Base-by-base conservation (phyloP, 2,888 invertebrate species). In the Apoda limacodes region DNA sequence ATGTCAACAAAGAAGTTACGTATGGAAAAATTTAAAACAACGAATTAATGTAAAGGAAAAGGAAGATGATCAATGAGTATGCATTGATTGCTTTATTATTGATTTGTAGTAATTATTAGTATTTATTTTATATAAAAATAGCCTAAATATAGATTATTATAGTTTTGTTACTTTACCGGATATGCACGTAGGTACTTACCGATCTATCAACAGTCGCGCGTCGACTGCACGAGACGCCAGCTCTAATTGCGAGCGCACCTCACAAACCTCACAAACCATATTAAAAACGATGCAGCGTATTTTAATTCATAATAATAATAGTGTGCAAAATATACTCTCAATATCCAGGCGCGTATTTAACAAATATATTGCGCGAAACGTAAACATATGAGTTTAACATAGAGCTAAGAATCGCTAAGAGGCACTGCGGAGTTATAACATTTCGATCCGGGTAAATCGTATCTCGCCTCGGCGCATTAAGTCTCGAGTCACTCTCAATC, bases 401-500 rank as follows among this genome's bases (percentile, higher is more conserved):
- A 71, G 57, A 63, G 60, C 34, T 44, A 48, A 43, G 39, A 50
- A 58, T 62, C 31, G 43, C 29, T 36, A 39, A 52, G 53, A 56
- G 31, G 31, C 39, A 45, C 34, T 42, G 17, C 12, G 52, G 39
- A 49, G 50, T 53, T 66, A 47, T 12, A 45, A 37, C 60, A 41
- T 60, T 65, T 41, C 39, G 45, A 36, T 25, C 9, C 35, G 39
- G 25, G 38, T 31, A 41, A 34, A 37, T 44, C 42, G 55, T 60
- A 60, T 64, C 67, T 63, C 68, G 70, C 67, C 54, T 57, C 61
- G 60, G 71, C 71, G 72, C 75, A 76, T 76, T 76, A 76, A 75
- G 75, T 68, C 71, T 65, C 65, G 65, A 76, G 76, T 78, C 78
- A 78, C 70, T 78, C 76, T 76, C 76, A 75, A 78, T 78, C 76